Conservation (phyloP, 2,113 vertebrate genomes). For the Bucco capensis region DNA sequence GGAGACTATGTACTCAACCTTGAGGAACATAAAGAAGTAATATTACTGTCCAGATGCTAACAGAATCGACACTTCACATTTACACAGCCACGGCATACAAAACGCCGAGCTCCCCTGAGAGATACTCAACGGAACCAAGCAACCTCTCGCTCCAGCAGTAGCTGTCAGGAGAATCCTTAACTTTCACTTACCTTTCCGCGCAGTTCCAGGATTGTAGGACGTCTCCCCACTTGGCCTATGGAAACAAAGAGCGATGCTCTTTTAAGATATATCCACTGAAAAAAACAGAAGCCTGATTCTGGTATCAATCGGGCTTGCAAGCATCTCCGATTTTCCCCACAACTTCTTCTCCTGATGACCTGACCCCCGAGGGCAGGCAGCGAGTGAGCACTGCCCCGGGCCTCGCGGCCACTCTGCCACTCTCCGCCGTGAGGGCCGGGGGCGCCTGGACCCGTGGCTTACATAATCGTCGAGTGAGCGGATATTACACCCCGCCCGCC, state of each 20-base stretch:
- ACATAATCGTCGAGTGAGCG: not conserved
- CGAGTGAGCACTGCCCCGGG: not conserved
- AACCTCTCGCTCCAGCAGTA: not conserved
- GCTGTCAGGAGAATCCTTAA: not conserved
- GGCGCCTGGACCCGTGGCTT: not conserved
- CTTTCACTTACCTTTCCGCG: not conserved
- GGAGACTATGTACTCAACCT: not conserved
- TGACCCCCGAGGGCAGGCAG: not conserved
- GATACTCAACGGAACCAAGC: not conserved
- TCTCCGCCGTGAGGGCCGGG: not conserved
- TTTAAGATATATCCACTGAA: not conserved
- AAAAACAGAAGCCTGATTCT: not conserved
- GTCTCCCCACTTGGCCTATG: not conserved
- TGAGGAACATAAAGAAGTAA: not conserved
- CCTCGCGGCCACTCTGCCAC: not conserved
- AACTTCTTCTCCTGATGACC: not conserved
- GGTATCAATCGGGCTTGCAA: not conserved
- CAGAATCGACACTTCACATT: not conserved
- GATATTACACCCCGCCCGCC: not conserved
- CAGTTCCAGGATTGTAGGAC: not conserved
- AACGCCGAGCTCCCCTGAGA: not conserved
- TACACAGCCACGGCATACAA: rapidly evolving
- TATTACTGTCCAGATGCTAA: not conserved
- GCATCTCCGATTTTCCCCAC: not conserved
- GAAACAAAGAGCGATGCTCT: not conserved